Percentiles rank a stretch among this genome's conserved stretches.
phyloP scores from a whole-genome alignment of 2,113 vertebrate genomes.

The Propithecus coquereli region DNA sequence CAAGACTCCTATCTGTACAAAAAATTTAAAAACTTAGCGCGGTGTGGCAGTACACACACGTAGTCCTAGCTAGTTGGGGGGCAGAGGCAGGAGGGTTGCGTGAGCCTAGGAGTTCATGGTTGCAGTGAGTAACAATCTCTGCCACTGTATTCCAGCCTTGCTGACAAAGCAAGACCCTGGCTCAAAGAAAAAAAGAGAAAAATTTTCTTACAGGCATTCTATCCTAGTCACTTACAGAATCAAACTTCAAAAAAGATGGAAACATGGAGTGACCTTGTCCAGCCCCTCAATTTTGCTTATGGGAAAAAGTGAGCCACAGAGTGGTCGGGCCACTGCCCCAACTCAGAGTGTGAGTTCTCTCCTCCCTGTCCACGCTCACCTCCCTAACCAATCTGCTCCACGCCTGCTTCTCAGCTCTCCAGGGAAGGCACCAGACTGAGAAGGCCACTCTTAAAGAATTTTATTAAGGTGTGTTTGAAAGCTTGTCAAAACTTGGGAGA shows the following conservation, averaged over 20 bases:
- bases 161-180: too few species aligned
- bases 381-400: not conserved
- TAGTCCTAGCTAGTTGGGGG: too few species aligned
- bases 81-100: too few species aligned
- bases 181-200: too few species aligned
- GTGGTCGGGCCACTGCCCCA: not conserved
- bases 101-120: too few species aligned
- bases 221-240: not conserved
- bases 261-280: not conserved
- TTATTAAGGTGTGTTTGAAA: not conserved
- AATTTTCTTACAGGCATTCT: not conserved
- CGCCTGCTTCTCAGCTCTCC: not conserved
- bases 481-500: constrained; percentile 46
- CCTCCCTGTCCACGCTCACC: not conserved
- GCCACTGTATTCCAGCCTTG: too few species aligned
- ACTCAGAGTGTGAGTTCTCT: too few species aligned
- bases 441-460: not conserved
- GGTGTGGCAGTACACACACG: accelerated
- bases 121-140: too few species aligned
- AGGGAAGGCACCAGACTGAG: not conserved
- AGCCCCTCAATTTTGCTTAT: not conserved
- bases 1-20: too few species aligned
- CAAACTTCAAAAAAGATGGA: not conserved
- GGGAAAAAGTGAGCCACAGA: not conserved
- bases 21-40: too few species aligned